These are phyloP conservation scores for Piaya cayana DNA, from an alignment of 2,113 vertebrate species.

Conservation along the genomic window DNA sequence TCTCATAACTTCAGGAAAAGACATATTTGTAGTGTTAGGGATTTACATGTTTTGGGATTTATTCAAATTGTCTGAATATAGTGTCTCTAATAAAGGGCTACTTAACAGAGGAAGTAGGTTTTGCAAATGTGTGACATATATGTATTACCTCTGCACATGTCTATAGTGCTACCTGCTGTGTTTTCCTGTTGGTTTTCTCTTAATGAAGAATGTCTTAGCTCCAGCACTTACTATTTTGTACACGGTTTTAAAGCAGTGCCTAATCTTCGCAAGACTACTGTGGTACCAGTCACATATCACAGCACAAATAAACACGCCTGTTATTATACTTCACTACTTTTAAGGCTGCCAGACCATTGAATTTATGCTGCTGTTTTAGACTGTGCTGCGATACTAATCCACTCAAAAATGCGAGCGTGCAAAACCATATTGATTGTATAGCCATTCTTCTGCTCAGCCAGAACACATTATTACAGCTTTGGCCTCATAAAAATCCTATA, in stretches of 20 bases:
- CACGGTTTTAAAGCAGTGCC: slow-evolving; percentile 37
- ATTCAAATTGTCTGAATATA: slow-evolving; percentile 69
- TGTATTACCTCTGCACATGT: slow-evolving; percentile 37
- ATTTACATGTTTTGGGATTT: slow-evolving; percentile 68
- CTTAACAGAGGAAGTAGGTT: slow-evolving; percentile 25
- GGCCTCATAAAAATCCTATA: background rate
- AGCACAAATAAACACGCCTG: slow-evolving; percentile 5
- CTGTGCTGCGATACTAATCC: background rate
- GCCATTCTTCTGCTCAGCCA: background rate
- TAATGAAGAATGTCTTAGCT: background rate
- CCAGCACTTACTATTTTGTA: background rate
- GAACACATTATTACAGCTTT: background rate
- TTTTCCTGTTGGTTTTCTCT: slow-evolving; percentile 7
- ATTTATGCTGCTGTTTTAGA: background rate
- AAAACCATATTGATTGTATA: background rate
- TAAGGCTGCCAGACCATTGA: slow-evolving; percentile 31
- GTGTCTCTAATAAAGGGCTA: slow-evolving; percentile 61
- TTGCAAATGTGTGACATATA: slow-evolving; percentile 8
- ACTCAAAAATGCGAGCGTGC: background rate
- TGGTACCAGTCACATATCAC: background rate
- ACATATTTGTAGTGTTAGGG: slow-evolving; percentile 65
- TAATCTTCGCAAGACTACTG: slow-evolving; percentile 9
- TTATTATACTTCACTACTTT: slow-evolving; percentile 14
- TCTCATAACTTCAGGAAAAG: slow-evolving; percentile 49
- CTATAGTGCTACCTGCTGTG: slow-evolving; percentile 35